Evolutionary conservation across 2,113 vertebrate species (phyloP).

Genomic region (Pseudorhombus dupliciocellatus): DNA sequence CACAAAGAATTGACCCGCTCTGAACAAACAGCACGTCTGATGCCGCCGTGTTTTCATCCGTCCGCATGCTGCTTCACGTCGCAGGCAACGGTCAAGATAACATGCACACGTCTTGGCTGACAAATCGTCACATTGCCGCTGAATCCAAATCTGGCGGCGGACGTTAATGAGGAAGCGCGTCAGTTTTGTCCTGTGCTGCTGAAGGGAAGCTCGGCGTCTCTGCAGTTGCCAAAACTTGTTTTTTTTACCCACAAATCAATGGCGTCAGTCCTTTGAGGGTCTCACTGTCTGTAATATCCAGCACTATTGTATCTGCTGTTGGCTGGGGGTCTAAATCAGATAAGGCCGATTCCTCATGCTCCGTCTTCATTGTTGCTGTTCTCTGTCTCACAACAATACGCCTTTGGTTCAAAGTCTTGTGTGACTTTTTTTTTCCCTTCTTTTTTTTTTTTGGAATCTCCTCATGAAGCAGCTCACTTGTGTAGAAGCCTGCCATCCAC

Average conservation of each 20-base stretch:
- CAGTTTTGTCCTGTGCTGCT: slow-evolving; percentile 23
- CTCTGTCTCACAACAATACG: slow-evolving; percentile 10
- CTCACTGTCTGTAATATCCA: slow-evolving; percentile 36
- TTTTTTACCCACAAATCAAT: slow-evolving; percentile 31
- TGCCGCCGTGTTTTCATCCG: neutral
- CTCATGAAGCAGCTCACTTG: slow-evolving; percentile 1
- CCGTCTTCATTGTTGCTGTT: neutral
- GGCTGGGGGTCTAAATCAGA: slow-evolving; percentile 33
- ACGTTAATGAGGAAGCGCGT: slow-evolving; percentile 39
- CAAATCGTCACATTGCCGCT: neutral
- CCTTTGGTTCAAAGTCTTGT: neutral
- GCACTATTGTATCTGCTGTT: slow-evolving; percentile 28
- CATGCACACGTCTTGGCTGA: slow-evolving; percentile 30
- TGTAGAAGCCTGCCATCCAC: neutral
- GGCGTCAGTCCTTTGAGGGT: slow-evolving; percentile 21
- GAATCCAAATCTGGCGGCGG: slow-evolving; percentile 27
- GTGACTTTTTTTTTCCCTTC: slow-evolving; percentile 11
- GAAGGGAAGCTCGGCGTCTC: slow-evolving; percentile 10
- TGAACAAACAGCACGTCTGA: neutral
- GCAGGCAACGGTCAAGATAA: slow-evolving; percentile 12
- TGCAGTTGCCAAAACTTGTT: slow-evolving; percentile 36
- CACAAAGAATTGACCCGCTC: slow-evolving; percentile 37
- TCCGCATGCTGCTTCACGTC: neutral
- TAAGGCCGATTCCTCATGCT: slow-evolving; percentile 36
- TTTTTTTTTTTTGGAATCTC: too few species aligned